Evolutionary conservation across 2,888 invertebrate species (phyloP), one percentile per base, ranked within the genome.

Genomic region (Pseudococcus longispinus): DNA sequence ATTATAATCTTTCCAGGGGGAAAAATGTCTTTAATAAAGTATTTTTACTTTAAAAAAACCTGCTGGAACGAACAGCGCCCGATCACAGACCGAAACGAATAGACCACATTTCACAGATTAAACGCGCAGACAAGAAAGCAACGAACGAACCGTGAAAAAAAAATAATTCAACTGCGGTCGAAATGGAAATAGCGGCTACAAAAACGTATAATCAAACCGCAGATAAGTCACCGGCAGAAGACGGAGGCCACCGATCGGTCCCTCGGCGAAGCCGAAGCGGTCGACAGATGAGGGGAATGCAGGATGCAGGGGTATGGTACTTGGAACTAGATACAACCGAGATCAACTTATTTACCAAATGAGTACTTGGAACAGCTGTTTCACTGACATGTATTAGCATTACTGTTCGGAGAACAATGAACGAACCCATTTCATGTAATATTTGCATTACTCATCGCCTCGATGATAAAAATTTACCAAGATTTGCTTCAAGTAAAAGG

Each of bases 131-230:
- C 84, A 84, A 85, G 65, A 65, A 70, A 65, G 42, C 23, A 23
- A 70, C 85, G 85, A 85, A 85, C 85, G 85, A 70, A 85, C 37
- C 85, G 85, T 85, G 85, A 85, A 85, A 85, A 85, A n/a, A 84
- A 85, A 65, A 85, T 60, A 80, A 65, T 85, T 15, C 15, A 18
- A 85, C 85, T 70, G 85, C 85, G 85, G 85, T 70, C 70, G 70
- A 42, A 85, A 29, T 60, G 60, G 60, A 60, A 83, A 60, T 60
- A 84, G 32, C 60, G 60, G 26, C 84, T 13, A 84, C 60, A 9
- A 83, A 55, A 83, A 51, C 83, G 83, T 83, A 51, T 83, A 46
- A 51, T 83, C 83, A 51, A n/a, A 83, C 83, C 83, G 83, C 83
- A 83, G 51, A 83, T 46, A 83, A 51, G 55, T 83, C 46, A 83